Base-by-base conservation (phyloP, 2,797 vertebrate genomes). In the Poecilia wingei region DNA sequence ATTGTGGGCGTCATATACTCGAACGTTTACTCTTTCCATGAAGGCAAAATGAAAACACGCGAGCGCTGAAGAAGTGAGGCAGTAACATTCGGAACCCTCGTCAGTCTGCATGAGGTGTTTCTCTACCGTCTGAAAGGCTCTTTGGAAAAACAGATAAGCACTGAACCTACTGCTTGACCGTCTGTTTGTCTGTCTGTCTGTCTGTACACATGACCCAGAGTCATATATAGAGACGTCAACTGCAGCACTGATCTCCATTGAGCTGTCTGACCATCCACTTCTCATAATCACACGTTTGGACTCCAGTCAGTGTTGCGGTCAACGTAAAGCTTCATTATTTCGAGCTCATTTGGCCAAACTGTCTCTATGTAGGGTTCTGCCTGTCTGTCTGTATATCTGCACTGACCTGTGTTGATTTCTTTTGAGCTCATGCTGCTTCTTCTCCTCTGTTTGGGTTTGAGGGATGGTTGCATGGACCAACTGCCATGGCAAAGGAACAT, bases 131-230 rank as follows among this genome's bases (percentile, higher is more conserved):
- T 91, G 92, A 95, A 93, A 94, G 93, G 94, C 95, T 96, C 95
- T 95, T 95, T 96, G 95, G 95, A 96, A 96, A 96, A 96, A 96
- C 95, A 95, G 94, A 95, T 93, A 94, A 95, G 94, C 94, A 95
- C 95, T 95, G 94, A 95, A 95, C 93, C 95, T 93, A 95, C 94
- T 91, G 95, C 96, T 95, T 95, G 95, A 95, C 94, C 87, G 94
- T 93, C 91, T 91, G 88, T 87, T 82, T 86, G 82, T 92, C 28
- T 77, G 76, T 82, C 45, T 90, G 87, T 87, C 83, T 86, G 81
- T 89, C 78, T 25, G 82, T 92, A 74, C 69, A 87, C 82, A 81
- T 83, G 77, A 84, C 79, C 82, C 92, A 92, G 92, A 94, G 92
- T 93, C 90, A 80, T 85, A 91, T 75, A 91, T 88, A 93, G 92